Conservation (phyloP, 2,797 vertebrate species). For the Phalanger gymnotis region DNA sequence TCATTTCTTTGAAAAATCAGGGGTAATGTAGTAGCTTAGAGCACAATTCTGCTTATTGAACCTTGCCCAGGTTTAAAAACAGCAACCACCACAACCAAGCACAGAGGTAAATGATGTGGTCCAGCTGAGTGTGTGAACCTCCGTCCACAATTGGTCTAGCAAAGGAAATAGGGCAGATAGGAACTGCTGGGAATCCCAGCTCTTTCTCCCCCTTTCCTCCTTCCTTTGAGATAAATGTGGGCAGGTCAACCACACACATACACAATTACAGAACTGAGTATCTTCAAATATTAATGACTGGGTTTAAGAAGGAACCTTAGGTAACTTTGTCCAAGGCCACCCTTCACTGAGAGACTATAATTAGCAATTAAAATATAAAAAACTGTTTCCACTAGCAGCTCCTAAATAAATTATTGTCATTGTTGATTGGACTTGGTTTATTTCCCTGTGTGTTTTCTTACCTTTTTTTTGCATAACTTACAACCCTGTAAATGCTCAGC, state of each 20-base stretch:
- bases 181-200: constrained; percentile 7
- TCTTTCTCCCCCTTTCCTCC: neutral
- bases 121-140: neutral
- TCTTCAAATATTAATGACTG: constrained; percentile 80
- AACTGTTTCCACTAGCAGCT: constrained; percentile 81
- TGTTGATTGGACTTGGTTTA: constrained; percentile 85
- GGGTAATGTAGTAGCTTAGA: constrained; percentile 63
- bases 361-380: constrained; percentile 87
- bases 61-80: constrained; percentile 52
- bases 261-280: constrained; percentile 25
- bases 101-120: neutral
- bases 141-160: constrained; percentile 4
- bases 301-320: constrained; percentile 70
- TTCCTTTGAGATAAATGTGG: constrained; percentile 16
- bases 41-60: constrained; percentile 74
- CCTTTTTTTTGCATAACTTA: constrained; percentile 84
- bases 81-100: neutral
- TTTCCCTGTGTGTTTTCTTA: constrained; percentile 83
- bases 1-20: constrained; percentile 73
- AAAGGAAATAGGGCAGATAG: neutral
- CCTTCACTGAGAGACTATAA: constrained; percentile 78
- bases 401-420: constrained; percentile 87
- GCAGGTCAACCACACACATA: constrained; percentile 12
- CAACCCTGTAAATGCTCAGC: constrained; percentile 86
- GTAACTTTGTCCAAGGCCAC: constrained; percentile 70